A percentile compares a stretch with the other conserved stretches of the same genome.
These are phyloP conservation scores for Amaurobius ferox DNA, from an alignment of 2,888 invertebrate genomes.

Conservation along the genomic window DNA sequence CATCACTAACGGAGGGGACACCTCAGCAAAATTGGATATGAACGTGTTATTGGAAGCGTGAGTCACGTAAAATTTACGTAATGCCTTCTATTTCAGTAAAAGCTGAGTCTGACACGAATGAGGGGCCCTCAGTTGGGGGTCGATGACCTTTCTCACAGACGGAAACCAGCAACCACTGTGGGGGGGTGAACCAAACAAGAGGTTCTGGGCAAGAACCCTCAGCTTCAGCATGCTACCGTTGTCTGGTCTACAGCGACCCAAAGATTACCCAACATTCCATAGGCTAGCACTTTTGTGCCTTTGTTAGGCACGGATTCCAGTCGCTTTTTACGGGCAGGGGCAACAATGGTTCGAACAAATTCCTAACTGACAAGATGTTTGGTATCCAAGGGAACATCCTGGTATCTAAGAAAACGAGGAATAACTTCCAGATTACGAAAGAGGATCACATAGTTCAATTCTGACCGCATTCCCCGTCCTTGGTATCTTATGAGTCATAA, in stretches of 20 bases:
- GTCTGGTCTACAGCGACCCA: constrained; percentile 30
- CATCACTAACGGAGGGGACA: constrained; percentile 33
- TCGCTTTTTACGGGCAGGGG: constrained; percentile 44
- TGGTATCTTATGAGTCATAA: constrained; percentile 27
- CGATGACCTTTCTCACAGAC: constrained; percentile 50
- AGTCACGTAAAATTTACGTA: constrained; percentile 66
- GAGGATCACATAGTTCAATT: constrained; percentile 8
- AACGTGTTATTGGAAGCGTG: constrained; percentile 51
- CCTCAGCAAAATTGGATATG: constrained; percentile 37
- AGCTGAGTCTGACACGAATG: constrained; percentile 37
- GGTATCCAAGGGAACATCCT: constrained; percentile 53
- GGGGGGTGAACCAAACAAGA: constrained; percentile 43
- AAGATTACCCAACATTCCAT: constrained; percentile 64
- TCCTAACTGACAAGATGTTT: constrained; percentile 27
- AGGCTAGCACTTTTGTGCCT: constrained; percentile 18
- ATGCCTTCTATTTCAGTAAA: constrained; percentile 34
- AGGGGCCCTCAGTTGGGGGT: constrained; percentile 36
- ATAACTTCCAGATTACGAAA: constrained; percentile 45
- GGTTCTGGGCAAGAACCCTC: constrained; percentile 17
- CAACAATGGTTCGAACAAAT: constrained; percentile 52
- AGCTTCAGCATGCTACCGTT: constrained; percentile 23
- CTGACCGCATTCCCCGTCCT: background rate
- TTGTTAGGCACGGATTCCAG: constrained; percentile 37
- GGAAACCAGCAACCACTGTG: constrained; percentile 51
- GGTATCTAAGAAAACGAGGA: constrained; percentile 39